Evolutionary conservation across 2,113 vertebrate genomes (phyloP).

Genomic region (Axis porcinus): DNA sequence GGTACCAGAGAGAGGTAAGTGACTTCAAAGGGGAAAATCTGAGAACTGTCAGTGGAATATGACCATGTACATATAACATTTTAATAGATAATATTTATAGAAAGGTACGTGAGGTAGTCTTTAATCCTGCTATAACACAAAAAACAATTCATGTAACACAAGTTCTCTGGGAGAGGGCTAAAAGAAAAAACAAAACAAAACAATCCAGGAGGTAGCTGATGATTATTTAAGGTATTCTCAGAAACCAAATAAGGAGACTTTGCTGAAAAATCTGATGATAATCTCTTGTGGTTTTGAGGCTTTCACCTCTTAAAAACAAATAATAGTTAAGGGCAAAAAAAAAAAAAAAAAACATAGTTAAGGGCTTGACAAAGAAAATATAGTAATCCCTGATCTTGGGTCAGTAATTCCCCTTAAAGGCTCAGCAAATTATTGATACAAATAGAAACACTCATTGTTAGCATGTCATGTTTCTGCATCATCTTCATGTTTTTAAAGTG

Average conservation of each 20-base stretch:
- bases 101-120: not conserved
- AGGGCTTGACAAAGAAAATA: not conserved
- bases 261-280: not conserved
- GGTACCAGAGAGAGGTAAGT: not conserved
- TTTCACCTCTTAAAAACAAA: not conserved
- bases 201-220: not conserved
- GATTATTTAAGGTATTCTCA: not conserved
- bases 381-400: not conserved
- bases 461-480: not conserved
- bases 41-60: not conserved
- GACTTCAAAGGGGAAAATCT: not conserved
- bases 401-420: not conserved
- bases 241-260: not conserved
- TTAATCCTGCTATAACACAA: not conserved
- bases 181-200: not conserved
- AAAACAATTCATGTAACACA: not conserved
- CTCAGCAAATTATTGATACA: not conserved
- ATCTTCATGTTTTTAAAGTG: not conserved
- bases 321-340: not conserved
- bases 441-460: not conserved
- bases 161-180: not conserved
- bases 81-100: not conserved
- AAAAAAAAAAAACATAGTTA: not conserved
- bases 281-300: not conserved
- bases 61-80: not conserved